Conservation (phyloP, 2,113 vertebrate genomes). For the Arvicanthis niloticus region DNA sequence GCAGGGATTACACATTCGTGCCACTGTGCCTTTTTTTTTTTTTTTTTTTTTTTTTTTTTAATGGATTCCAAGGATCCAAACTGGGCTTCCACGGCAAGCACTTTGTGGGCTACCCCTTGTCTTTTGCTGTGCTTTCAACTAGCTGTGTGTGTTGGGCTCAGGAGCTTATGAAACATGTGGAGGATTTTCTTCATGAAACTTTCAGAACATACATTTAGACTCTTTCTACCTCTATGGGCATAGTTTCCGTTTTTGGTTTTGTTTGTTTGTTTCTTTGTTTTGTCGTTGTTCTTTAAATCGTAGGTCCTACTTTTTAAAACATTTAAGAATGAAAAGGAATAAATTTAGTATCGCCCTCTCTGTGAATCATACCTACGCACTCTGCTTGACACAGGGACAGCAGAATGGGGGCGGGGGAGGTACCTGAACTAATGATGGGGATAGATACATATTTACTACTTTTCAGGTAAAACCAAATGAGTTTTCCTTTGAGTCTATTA, state of each 20-base stretch:
- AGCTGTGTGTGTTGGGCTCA: neutral
- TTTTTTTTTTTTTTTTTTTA: neutral
- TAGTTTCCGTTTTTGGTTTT: neutral
- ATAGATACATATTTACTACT: neutral
- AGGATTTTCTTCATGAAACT: neutral
- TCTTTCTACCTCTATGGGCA: neutral
- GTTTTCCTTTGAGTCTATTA: neutral
- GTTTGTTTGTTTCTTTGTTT: neutral
- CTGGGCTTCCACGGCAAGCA: neutral
- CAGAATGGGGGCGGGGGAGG: neutral
- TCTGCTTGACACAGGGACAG: neutral
- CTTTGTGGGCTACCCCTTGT: neutral
- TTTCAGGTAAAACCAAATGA: neutral
- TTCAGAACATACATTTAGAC: neutral
- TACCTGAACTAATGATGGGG: neutral
- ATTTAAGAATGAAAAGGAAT: constrained; percentile 30
- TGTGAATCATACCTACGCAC: neutral
- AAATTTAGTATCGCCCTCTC: neutral
- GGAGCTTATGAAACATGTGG: neutral
- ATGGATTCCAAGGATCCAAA: neutral
- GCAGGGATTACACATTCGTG: neutral
- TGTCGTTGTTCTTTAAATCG: neutral
- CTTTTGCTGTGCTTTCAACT: neutral
- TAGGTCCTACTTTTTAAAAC: constrained; percentile 14
- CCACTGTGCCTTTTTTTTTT: neutral